Evolutionary conservation across 2,113 vertebrate genomes (phyloP).

Genomic region (Solea solea): DNA sequence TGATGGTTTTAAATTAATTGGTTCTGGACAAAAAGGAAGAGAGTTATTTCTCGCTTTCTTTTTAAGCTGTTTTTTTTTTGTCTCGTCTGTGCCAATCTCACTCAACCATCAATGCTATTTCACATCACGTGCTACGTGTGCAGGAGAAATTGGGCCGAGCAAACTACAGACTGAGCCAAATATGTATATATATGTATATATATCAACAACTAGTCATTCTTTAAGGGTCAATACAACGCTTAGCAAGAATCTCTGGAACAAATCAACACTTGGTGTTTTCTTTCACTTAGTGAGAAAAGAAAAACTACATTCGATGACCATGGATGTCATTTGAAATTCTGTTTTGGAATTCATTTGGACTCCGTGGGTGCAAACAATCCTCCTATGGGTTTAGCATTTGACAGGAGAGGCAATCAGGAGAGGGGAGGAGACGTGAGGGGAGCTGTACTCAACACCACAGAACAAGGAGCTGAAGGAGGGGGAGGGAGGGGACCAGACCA

Average conservation of each 20-base stretch:
- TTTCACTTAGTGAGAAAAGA: slow-evolving; percentile 41
- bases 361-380: slow-evolving; percentile 76
- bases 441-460: slow-evolving; percentile 80
- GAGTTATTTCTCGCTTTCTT: slow-evolving; percentile 39
- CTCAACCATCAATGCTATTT: slow-evolving; percentile 79
- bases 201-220: slow-evolving; percentile 52
- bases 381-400: slow-evolving; percentile 69
- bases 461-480: slow-evolving; percentile 78
- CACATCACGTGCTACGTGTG: slow-evolving; percentile 75
- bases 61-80: slow-evolving; percentile 17
- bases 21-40: slow-evolving; percentile 51
- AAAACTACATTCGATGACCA: slow-evolving; percentile 45
- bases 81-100: slow-evolving; percentile 66
- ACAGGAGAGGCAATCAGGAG: slow-evolving; percentile 72
- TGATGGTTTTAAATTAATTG: slow-evolving; percentile 48
- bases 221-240: slow-evolving; percentile 44
- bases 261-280: slow-evolving; percentile 61
- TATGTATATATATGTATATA: slow-evolving; percentile 44
- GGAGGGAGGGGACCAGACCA: slow-evolving; percentile 83
- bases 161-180: slow-evolving; percentile 64
- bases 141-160: slow-evolving; percentile 71
- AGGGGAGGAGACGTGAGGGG: slow-evolving; percentile 53
- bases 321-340: slow-evolving; percentile 63
- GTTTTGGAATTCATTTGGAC: slow-evolving; percentile 63
- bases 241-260: slow-evolving; percentile 58